Base-by-base conservation (phyloP, 2,113 vertebrate species). In the Salvelinus alpinus region DNA sequence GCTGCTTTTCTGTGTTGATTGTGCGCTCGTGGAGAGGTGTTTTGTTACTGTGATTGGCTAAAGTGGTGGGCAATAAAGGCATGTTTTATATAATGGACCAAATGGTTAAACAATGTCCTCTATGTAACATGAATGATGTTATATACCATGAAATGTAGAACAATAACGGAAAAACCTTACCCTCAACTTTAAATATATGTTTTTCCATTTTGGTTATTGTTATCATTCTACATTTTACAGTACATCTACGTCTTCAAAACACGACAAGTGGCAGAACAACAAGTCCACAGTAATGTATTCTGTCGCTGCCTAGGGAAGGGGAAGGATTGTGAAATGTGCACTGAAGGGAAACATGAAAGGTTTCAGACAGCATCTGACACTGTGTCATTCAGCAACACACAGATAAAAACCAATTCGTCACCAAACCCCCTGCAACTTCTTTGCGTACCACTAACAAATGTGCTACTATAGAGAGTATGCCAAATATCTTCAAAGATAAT, bases 291-390 rank as follows among this genome's bases (percentile, higher is more conserved):
- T 44, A 76, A 90, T 86, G 78, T 85, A 89, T 89, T 88, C 87
- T 75, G 80, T 72, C 67, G 71, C 66, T 72, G 78, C 68, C n/a
- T 25, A 75, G 60, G 31, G 79, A 78, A 78, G 73, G 76, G 66
- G 78, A 80, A 74, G 73, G 77, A 79, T 80, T 82, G 82, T 87
- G 87, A 91, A 89, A 80, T 90, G 87, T 90, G 87, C 88, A 88
- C 82, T 70, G 79, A 85, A 89, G 89, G 84, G 86, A 88, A 89
- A 88, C 86, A 80, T 85, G 64, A 87, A 87, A 88, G 86, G 85
- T 82, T 88, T 68, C 73, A 84, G 80, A 86, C 84, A 81, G 82
- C 80, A 87, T 90, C 83, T 90, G 90, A 90, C 88, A 89, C 79
- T 74, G 74, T 82, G 89, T 90, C 89, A 87, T 84, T 91, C 84